Base-by-base conservation (phyloP, 1,140 invertebrate species). In the Lordiphosa stackelbergi region DNA sequence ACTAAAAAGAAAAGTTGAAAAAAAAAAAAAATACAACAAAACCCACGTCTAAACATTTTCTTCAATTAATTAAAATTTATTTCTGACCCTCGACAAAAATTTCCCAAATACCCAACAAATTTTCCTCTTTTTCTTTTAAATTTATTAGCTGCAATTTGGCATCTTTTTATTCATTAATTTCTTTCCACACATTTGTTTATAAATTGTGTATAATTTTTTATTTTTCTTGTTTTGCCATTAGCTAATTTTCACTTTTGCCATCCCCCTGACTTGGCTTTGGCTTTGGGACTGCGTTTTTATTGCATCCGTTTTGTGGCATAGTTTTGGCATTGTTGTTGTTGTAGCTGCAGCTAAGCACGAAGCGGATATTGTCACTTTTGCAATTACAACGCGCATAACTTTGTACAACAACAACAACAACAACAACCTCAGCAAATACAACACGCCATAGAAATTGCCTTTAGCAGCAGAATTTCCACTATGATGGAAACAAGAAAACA, bases 311-410 rank as follows among this genome's bases (percentile, higher is more conserved):
- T 69, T 69, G 66, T 69, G 66, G 66, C 66, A 69, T 69, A 69
- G 57, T 69, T 68, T 69, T 69, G 58, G 66, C 42, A 56, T 62
- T 62, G 57, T 56, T 70, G 42, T 37, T 63, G 46, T 37, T 65
- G 43, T 36, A 52, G 55, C 40, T 53, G 66, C 47, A 53, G 43
- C 66, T 70, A 58, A 64, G 66, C 68, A 70, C 66, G 66, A 70
- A 70, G 68, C 68, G 68, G 68, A 70, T 70, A 70, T 70, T 70
- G 68, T 70, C 68, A 70, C 68, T 70, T 70, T 70, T 70, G 58
- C 68, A 70, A 70, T 70, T 70, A 70, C 66, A 69, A 62, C 47
- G 66, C 65, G 66, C 66, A 69, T 69, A 69, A 69, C 66, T 69
- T 69, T 69, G 66, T 28, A 45, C 65, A 41, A 19, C 41, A 46